Conservation (phyloP, 1,140 invertebrate species). For the Leucophenga varia region DNA sequence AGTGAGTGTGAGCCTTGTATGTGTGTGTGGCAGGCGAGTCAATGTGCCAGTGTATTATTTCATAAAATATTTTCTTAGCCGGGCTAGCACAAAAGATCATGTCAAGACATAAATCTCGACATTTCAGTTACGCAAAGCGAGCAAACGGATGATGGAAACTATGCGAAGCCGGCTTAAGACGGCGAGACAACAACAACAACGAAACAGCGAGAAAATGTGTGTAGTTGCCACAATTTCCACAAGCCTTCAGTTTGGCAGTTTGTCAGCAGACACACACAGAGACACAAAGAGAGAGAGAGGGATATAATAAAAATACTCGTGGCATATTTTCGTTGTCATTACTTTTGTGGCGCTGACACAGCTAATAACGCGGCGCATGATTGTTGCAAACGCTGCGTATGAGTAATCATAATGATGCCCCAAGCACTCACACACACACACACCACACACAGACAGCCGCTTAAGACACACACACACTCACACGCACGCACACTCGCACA, state of each 20-base stretch:
- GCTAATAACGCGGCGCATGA: constrained; percentile 49
- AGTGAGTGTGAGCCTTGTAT: too few species aligned
- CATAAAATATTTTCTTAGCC: constrained; percentile 51
- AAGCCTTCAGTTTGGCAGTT: too few species aligned
- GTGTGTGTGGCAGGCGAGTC: too few species aligned
- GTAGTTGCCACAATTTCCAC: constrained; percentile 1
- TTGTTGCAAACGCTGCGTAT: constrained; percentile 51
- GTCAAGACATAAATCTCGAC: constrained; percentile 51
- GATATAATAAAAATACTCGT: constrained; percentile 40
- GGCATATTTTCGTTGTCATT: constrained; percentile 51
- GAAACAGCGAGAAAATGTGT: constrained; percentile 21
- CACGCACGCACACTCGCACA: neutral
- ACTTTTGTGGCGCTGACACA: constrained; percentile 48
- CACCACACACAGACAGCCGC: too few species aligned
- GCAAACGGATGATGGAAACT: constrained; percentile 30
- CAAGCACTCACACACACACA: too few species aligned
- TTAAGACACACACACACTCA: constrained; percentile 8
- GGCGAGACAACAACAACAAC: constrained; percentile 25
- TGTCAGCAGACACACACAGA: too few species aligned
- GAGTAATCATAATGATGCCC: constrained; percentile 48
- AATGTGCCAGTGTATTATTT: constrained; percentile 41
- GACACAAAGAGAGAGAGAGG: constrained; percentile 2
- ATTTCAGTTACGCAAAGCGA: constrained; percentile 33
- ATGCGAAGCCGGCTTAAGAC: constrained; percentile 33
- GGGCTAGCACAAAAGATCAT: constrained; percentile 47